phyloP scores from a whole-genome alignment of 2,888 invertebrate genomes.

The Drosophila conformis region DNA sequence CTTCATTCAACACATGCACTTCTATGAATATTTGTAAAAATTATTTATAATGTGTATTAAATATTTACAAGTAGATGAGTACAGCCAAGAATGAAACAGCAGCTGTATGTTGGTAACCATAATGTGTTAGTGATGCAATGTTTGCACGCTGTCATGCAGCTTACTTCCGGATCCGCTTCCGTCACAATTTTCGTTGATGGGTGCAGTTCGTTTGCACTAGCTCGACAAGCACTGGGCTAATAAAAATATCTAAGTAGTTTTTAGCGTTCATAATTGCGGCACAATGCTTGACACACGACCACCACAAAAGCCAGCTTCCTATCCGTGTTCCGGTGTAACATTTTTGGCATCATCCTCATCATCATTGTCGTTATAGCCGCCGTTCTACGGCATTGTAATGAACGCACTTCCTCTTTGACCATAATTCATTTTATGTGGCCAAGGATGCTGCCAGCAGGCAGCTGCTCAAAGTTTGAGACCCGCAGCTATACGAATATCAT shows the following conservation, averaged over 20 bases:
- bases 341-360: conserved; percentile 47
- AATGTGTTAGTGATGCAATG: conserved; percentile 36
- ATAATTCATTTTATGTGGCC: conserved; percentile 64
- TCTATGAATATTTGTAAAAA: neutral
- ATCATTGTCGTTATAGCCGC: conserved; percentile 17
- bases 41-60: neutral
- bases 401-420: conserved; percentile 61
- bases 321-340: conserved; percentile 59
- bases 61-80: neutral
- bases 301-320: conserved; percentile 76
- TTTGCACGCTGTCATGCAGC: conserved; percentile 71
- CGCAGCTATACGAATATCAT: conserved; percentile 21
- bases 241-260: conserved; percentile 78
- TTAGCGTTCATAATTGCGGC: conserved; percentile 82
- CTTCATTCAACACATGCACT: neutral
- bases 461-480: conserved; percentile 34
- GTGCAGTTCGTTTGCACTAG: conserved; percentile 17
- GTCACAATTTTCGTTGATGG: conserved; percentile 23
- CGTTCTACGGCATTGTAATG: conserved; percentile 55
- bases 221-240: conserved; percentile 48
- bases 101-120: conserved; percentile 7
- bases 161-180: conserved; percentile 60
- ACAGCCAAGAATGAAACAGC: neutral
- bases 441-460: conserved; percentile 43
- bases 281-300: conserved; percentile 83